These are phyloP conservation scores for Phengaris alcon DNA, from an alignment of 2,888 invertebrate genomes.

Conservation along the genomic window DNA sequence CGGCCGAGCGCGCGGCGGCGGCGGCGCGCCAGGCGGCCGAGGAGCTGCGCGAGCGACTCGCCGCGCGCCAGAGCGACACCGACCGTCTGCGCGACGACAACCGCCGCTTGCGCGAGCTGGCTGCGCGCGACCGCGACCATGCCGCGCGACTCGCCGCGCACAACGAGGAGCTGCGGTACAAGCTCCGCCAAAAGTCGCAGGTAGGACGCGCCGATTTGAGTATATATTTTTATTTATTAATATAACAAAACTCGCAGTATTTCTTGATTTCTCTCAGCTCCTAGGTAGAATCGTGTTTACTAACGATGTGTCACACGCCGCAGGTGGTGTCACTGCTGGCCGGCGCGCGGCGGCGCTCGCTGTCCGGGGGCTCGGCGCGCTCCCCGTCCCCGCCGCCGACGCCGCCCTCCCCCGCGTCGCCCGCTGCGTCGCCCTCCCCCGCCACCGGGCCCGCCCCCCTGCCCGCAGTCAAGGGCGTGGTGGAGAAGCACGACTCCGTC, in stretches of 20 bases:
- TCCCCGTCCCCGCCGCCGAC: constrained; percentile 58
- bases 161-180: constrained; percentile 94
- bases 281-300: neutral
- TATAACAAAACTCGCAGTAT: too few relatives aligned
- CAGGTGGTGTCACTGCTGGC: constrained; percentile 77
- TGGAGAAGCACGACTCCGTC: constrained; percentile 91
- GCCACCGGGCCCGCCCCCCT: constrained; percentile 71
- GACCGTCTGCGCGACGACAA: constrained; percentile 79
- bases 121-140: constrained; percentile 87
- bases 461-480: constrained; percentile 89
- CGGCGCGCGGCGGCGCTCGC: constrained; percentile 40
- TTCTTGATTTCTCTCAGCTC: too few relatives aligned
- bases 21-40: constrained; percentile 90
- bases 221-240: too few relatives aligned
- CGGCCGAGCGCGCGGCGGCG: constrained; percentile 85
- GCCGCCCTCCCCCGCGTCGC: constrained; percentile 67
- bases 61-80: constrained; percentile 86
- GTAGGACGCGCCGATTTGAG: constrained; percentile 53
- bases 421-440: constrained; percentile 62
- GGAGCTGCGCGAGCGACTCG: constrained; percentile 89
- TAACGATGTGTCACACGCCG: neutral
- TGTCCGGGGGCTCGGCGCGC: constrained; percentile 15
- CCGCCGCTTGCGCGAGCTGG: constrained; percentile 83
- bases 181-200: constrained; percentile 89
- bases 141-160: constrained; percentile 88